A percentile compares a stretch with the other conserved stretches of the same genome.
Conservation (phyloP, 2,888 invertebrate genomes). For the Callinectes sapidus region DNA sequence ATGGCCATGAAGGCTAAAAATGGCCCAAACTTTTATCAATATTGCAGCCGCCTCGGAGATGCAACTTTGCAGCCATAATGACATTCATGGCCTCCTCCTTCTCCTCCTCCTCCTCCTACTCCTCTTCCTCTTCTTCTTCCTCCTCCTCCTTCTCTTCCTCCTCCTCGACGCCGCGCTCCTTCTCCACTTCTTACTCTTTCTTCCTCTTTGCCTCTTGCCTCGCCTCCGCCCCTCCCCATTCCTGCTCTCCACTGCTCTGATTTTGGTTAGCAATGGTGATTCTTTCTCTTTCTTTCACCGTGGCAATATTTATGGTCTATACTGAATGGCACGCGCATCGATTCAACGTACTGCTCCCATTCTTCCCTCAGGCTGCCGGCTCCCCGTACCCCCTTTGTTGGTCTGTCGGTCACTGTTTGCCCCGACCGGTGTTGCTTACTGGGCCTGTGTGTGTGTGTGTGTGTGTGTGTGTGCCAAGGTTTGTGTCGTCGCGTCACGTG, state of each 20-base stretch:
- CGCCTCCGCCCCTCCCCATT: neutral
- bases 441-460: conserved; percentile 34
- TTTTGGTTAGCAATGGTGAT: neutral
- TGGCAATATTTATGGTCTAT: conserved; percentile 27
- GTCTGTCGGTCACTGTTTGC: conserved; percentile 36
- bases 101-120: neutral
- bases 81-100: conserved; percentile 61
- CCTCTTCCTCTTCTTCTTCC: neutral
- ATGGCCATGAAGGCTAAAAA: conserved; percentile 52
- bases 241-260: neutral
- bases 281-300: conserved; percentile 6
- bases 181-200: neutral
- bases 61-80: conserved; percentile 59
- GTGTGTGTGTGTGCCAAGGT: conserved; percentile 24
- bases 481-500: neutral
- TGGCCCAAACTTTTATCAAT: conserved; percentile 53
- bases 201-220: conserved; percentile 17
- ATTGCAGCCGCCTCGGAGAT: conserved; percentile 57
- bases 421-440: conserved; percentile 9
- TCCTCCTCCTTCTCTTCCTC: neutral
- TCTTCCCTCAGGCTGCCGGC: conserved; percentile 3
- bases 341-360: conserved; percentile 8
- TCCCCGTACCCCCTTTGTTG: neutral
- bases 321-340: conserved; percentile 22
- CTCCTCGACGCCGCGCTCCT: neutral